Evolutionary conservation across 2,113 vertebrate species (phyloP), one percentile per base, ranked within the genome.

Genomic region (Hucho hucho): DNA sequence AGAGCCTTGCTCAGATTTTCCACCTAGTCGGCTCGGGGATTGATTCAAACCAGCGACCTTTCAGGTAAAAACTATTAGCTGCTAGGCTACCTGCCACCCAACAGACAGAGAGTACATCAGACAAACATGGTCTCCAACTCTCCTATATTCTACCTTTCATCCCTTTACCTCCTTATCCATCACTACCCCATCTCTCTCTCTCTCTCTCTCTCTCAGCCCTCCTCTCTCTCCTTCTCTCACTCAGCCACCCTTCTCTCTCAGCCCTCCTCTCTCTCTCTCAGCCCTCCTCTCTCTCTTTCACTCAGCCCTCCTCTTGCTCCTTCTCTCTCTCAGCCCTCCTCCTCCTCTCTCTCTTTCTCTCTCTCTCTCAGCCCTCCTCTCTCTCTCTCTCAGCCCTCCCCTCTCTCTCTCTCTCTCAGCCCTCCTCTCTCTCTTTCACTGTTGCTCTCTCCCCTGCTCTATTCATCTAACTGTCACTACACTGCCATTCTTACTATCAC

Each of bases 401-500:
- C 29, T 32, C 29, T 1, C 5, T 1, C 5, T 5, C 73, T 58
- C 32, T 32, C 29, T 0, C 29, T 32, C 28, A 29, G 28, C 28
- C 4, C 28, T 29, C 28, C 28, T 6, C 29, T 70, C 64, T 25
- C 69, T 80, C 76, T 89, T 69, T 81, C 78, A 78, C 75, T 64
- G 16, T 20, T 3, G 9, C 47, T 3, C 67, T 82, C 75, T 69
- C 47, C 18, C 47, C 20, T 75, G 59, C 63, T 65, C 76, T 32
- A 0, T 72, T 47, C 56, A 82, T 87, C 84, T 24, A 72, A 77
- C 75, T 32, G 32, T 32, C 32, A 32, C 32, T 32, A 32, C 32
- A 32, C 5, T 32, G 32, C 32, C 32, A 32, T 32, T 32, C 32
- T 32, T 32, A 32, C 32, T 6, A 7, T 37, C 32, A 7, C 32